A percentile compares a stretch with the other conserved stretches of the same genome.
Conservation (phyloP, 2,888 invertebrate genomes). For the Odontocolon sp. region DNA sequence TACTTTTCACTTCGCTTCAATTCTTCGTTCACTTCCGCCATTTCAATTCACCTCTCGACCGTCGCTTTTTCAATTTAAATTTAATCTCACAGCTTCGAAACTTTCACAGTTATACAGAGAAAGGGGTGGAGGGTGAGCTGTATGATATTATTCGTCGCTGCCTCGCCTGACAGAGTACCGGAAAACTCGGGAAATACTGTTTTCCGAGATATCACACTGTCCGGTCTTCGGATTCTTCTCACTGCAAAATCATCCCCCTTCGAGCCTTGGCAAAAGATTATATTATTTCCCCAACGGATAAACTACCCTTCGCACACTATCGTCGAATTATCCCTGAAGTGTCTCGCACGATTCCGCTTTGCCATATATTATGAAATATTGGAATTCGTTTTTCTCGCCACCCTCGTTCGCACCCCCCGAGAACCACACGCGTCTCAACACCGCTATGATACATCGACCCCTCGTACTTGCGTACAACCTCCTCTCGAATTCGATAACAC, state of each 20-base stretch:
- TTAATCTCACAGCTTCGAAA: background rate
- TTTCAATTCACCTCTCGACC: background rate
- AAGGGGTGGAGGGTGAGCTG: background rate
- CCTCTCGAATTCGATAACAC: constrained; percentile 4
- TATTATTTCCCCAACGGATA: constrained; percentile 19
- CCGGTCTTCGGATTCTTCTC: constrained; percentile 16
- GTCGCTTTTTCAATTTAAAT: constrained; percentile 20
- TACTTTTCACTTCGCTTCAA: background rate
- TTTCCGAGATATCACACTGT: background rate
- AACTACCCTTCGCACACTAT: constrained; percentile 16
- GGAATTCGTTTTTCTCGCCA: constrained; percentile 33
- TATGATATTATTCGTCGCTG: constrained; percentile 19
- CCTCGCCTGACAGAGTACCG: background rate
- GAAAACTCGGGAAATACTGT: background rate
- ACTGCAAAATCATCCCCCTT: background rate
- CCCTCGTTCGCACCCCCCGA: background rate
- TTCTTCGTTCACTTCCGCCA: background rate
- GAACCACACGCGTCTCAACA: background rate
- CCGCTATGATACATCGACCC: constrained; percentile 36
- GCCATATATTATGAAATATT: constrained; percentile 45
- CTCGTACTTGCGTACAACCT: constrained; percentile 8
- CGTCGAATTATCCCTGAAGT: constrained; percentile 43
- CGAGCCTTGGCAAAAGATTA: constrained; percentile 28
- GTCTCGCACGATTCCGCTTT: background rate
- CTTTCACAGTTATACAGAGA: background rate